phyloP scores from a whole-genome alignment of 2,797 vertebrate genomes.

The Tympanoctomys barrerae region DNA sequence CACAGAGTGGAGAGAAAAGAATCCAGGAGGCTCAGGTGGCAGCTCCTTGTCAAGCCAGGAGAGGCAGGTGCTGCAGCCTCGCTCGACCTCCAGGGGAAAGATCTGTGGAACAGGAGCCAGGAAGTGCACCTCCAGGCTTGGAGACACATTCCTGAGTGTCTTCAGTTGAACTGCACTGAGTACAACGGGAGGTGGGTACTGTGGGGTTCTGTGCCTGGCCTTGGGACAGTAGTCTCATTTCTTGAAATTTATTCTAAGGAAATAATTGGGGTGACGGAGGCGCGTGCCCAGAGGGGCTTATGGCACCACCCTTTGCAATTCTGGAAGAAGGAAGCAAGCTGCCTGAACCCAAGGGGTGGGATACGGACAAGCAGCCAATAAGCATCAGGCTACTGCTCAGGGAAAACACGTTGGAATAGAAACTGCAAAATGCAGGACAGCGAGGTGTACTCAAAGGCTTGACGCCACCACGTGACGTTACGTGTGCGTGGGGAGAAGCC shows the following conservation, averaged over 20 bases:
- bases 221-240: not conserved
- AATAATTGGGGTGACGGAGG: not conserved
- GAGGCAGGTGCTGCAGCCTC: not conserved
- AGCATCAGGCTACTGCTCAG: not conserved
- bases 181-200: too few relatives aligned
- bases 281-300: not conserved
- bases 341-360: not conserved
- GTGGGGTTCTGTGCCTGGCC: not conserved
- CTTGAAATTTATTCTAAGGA: not conserved
- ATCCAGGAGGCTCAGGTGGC: not conserved
- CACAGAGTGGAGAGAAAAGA: accelerated
- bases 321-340: not conserved
- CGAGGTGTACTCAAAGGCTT: not conserved
- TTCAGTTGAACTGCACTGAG: too few relatives aligned
- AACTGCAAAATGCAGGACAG: not conserved
- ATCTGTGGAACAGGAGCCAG: not conserved
- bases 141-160: too few relatives aligned
- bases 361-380: not conserved
- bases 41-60: not conserved
- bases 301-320: not conserved
- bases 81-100: accelerated
- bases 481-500: not conserved
- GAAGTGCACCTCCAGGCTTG: not conserved
- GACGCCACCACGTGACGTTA: not conserved
- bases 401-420: not conserved